A percentile compares a stretch with the other conserved stretches of the same genome.
Conservation (phyloP, 2,113 vertebrate genomes). For the Desmodus rotundus region DNA sequence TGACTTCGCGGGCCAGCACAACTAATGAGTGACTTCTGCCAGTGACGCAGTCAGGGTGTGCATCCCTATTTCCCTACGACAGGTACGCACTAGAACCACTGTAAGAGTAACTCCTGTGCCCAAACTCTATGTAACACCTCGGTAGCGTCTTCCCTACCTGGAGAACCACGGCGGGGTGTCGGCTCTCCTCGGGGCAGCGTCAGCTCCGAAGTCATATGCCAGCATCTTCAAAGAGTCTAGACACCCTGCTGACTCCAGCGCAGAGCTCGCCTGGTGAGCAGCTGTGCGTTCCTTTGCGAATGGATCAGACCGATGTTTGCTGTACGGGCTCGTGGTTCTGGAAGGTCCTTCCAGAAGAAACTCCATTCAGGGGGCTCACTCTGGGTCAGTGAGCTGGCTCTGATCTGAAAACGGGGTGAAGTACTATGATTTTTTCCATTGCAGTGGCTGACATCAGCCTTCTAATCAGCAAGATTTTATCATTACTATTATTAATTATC, state of each 20-base stretch:
- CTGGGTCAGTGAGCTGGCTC: background rate
- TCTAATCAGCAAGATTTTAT: background rate
- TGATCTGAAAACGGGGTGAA: background rate
- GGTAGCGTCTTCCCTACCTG: background rate
- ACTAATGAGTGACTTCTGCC: background rate
- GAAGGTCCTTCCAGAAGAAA: background rate
- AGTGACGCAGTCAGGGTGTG: background rate
- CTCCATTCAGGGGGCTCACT: background rate
- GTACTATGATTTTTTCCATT: conserved; percentile 10
- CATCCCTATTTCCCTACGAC: background rate
- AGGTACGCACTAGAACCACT: background rate
- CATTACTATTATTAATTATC: background rate
- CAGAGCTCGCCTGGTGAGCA: background rate
- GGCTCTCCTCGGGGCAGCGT: background rate
- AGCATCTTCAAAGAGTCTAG: background rate
- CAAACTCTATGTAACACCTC: background rate
- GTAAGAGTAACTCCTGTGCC: background rate
- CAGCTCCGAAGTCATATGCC: background rate
- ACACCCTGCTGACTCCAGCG: background rate
- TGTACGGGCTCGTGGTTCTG: background rate
- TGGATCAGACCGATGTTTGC: background rate
- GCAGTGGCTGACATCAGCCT: background rate
- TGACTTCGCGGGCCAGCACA: background rate
- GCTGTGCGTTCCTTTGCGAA: background rate
- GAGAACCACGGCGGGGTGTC: background rate